phyloP scores from a whole-genome alignment of 2,113 vertebrate species.

The Amphilophus citrinellus region DNA sequence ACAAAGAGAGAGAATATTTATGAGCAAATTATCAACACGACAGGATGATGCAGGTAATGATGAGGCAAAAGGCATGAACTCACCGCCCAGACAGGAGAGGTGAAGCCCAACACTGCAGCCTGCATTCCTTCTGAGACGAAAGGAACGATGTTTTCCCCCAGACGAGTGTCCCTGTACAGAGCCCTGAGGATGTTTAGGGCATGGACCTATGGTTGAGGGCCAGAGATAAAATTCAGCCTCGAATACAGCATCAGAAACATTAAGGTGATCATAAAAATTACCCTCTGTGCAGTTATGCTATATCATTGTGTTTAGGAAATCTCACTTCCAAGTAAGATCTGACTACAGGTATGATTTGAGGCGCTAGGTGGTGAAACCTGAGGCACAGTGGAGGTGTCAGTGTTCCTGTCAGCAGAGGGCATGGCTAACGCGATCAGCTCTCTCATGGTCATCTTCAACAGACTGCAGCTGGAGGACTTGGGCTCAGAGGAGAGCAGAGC shows the following conservation, averaged over 20 bases:
- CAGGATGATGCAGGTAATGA: too few species aligned
- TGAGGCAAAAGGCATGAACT: slow-evolving; percentile 72
- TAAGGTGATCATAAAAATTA: not conserved
- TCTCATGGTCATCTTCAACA: slow-evolving; percentile 93
- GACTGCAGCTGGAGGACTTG: slow-evolving; percentile 88
- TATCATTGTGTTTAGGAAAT: not conserved
- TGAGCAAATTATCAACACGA: not conserved
- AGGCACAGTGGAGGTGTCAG: slow-evolving; percentile 84
- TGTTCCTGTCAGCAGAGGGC: slow-evolving; percentile 70
- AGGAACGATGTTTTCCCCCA: slow-evolving; percentile 93
- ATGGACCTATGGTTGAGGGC: slow-evolving; percentile 86
- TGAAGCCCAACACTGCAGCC: slow-evolving; percentile 93
- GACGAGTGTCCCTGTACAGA: slow-evolving; percentile 92
- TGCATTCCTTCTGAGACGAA: slow-evolving; percentile 93
- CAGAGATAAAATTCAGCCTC: not conserved
- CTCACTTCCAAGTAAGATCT: not conserved
- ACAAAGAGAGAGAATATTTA: not conserved
- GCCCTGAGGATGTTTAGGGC: slow-evolving; percentile 96
- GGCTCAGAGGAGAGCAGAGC: slow-evolving; percentile 94
- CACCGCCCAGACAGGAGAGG: slow-evolving; percentile 95
- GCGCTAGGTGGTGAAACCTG: slow-evolving; percentile 82
- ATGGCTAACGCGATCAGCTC: slow-evolving; percentile 87
- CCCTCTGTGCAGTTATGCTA: not conserved
- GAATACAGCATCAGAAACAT: not conserved
- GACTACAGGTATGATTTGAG: not conserved